Evolutionary conservation across 2,888 invertebrate genomes (phyloP).

Genomic region (Therioaphis trifolii): DNA sequence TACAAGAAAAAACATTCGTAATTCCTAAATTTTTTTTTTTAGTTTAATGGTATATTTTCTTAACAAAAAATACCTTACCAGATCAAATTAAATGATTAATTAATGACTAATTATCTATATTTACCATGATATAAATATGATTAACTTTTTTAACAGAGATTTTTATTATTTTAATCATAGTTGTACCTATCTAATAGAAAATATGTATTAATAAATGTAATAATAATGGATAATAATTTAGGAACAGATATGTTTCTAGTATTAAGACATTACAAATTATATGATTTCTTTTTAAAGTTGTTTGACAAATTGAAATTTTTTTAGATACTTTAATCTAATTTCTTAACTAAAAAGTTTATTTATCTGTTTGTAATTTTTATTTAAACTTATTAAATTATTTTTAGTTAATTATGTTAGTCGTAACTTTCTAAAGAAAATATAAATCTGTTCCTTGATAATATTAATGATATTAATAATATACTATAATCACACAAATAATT

Average conservation of each 20-base stretch:
- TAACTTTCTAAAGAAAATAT: background rate
- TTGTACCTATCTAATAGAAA: background rate
- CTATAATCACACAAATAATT: conserved; percentile 47
- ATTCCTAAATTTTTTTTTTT: conserved; percentile 1
- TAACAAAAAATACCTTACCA: no score
- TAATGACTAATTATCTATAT: background rate
- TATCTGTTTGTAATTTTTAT: background rate
- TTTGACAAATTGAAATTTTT: background rate
- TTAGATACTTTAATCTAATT: background rate
- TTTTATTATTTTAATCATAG: background rate
- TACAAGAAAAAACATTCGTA: background rate
- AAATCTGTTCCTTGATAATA: conserved; percentile 20
- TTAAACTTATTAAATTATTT: no score
- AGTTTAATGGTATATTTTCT: background rate
- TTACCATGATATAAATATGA: background rate
- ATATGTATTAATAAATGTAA: background rate
- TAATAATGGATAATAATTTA: conserved; percentile 8
- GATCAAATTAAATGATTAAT: no score
- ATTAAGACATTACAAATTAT: background rate
- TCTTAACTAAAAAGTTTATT: background rate
- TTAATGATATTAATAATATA: background rate
- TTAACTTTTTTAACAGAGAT: background rate
- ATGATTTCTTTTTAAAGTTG: background rate
- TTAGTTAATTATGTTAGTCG: no score
- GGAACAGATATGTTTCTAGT: conserved; percentile 16